phyloP scores from a whole-genome alignment of 2,888 invertebrate species.

The Melanostoma scalare region DNA sequence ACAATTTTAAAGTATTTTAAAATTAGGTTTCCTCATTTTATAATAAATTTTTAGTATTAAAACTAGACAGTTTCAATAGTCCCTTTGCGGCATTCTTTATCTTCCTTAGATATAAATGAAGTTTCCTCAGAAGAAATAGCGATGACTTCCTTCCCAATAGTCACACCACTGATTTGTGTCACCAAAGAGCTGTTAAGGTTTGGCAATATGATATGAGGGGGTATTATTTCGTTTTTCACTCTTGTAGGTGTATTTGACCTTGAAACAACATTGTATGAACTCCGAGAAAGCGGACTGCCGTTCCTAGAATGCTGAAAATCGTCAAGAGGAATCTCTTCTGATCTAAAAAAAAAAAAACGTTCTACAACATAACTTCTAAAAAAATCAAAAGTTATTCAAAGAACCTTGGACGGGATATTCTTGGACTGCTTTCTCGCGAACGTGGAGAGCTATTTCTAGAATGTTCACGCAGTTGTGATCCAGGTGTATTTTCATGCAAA shows the following conservation, averaged over 20 bases:
- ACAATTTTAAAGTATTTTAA: slow-evolving; percentile 3
- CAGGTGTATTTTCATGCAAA: slow-evolving; percentile 81
- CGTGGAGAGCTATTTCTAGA: slow-evolving; percentile 79
- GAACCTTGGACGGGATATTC: slow-evolving; percentile 86
- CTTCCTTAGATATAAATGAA: slow-evolving; percentile 87
- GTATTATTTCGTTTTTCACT: slow-evolving; percentile 77
- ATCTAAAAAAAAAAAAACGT: slow-evolving; percentile 77
- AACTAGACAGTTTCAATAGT: slow-evolving; percentile 83
- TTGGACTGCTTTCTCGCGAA: slow-evolving; percentile 89
- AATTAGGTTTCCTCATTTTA: not conserved
- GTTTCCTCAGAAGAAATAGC: slow-evolving; percentile 87
- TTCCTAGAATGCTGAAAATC: slow-evolving; percentile 86
- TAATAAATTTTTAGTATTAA: not conserved
- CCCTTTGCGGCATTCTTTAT: slow-evolving; percentile 82
- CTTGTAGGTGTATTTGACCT: slow-evolving; percentile 82
- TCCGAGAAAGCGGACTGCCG: slow-evolving; percentile 81
- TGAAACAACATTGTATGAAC: slow-evolving; percentile 79
- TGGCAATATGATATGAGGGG: slow-evolving; percentile 75
- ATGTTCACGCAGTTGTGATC: slow-evolving; percentile 79
- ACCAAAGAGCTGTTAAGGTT: slow-evolving; percentile 57
- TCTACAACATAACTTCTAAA: not conserved
- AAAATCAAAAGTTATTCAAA: slow-evolving; percentile 15
- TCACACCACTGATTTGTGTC: slow-evolving; percentile 75
- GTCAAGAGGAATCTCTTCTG: slow-evolving; percentile 91
- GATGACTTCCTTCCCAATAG: slow-evolving; percentile 77